Evolutionary conservation across 2,888 invertebrate genomes (phyloP).

Genomic region (Cotesia congregata): DNA sequence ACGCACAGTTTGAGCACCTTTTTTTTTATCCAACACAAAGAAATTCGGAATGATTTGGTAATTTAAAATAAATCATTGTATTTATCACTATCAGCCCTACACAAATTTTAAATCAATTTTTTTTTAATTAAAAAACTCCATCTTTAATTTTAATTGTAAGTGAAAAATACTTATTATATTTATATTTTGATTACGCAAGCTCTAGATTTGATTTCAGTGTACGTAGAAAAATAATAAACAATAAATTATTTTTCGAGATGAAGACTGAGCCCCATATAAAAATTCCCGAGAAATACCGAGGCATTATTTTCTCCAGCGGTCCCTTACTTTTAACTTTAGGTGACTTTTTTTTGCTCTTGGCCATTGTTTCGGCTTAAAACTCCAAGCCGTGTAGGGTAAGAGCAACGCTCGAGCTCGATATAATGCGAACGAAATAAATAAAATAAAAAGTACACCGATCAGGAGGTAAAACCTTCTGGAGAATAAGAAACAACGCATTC

Average conservation of each 20-base stretch:
- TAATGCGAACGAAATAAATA: conserved; percentile 9
- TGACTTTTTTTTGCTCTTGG: conserved; percentile 21
- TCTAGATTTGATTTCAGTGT: conserved; percentile 24
- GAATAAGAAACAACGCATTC: not conserved
- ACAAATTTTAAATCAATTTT: too few relatives aligned
- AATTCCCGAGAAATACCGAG: conserved; percentile 20
- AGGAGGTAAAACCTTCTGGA: not conserved
- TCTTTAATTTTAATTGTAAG: too few relatives aligned
- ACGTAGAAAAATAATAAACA: not conserved
- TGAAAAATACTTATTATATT: conserved; percentile 15
- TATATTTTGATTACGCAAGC: conserved; percentile 24
- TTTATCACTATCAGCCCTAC: not conserved
- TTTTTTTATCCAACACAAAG: not conserved
- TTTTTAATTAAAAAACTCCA: too few relatives aligned
- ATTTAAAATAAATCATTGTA: not conserved
- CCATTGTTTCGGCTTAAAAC: conserved; percentile 37
- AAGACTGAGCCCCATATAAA: conserved; percentile 17
- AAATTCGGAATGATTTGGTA: conserved; percentile 18
- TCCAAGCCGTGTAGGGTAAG: conserved; percentile 16
- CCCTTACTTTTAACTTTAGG: conserved; percentile 13
- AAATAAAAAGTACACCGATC: conserved; percentile 23
- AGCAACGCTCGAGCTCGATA: conserved; percentile 12
- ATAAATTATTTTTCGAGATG: not conserved
- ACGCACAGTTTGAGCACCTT: not conserved
- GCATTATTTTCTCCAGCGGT: conserved; percentile 31